Percentiles rank a stretch among this genome's conserved stretches.
Conservation (phyloP, 2,113 vertebrate species). For the Nerophis lumbriciformis region DNA sequence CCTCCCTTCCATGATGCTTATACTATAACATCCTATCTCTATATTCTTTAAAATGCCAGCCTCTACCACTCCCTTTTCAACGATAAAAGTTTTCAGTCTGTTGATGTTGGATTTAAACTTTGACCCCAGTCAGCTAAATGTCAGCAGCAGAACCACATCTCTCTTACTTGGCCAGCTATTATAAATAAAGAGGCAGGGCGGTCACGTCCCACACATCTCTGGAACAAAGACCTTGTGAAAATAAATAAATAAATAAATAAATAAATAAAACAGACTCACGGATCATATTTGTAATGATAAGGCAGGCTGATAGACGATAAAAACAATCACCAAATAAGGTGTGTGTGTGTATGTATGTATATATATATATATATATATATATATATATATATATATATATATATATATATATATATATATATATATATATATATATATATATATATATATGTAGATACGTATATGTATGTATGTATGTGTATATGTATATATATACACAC, state of each 20-base stretch:
- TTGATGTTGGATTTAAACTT: conserved; percentile 88
- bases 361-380: too few relatives aligned
- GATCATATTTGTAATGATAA: conserved; percentile 15
- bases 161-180: conserved; percentile 82
- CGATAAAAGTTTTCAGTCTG: conserved; percentile 89
- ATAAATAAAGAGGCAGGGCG: conserved; percentile 83
- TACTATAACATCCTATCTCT: not conserved
- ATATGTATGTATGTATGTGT: too few relatives aligned
- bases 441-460: too few relatives aligned
- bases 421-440: too few relatives aligned
- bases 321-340: too few relatives aligned
- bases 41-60: conserved; percentile 14
- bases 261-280: conserved; percentile 17
- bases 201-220: conserved; percentile 61
- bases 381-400: too few relatives aligned
- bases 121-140: conserved; percentile 73
- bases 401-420: too few relatives aligned
- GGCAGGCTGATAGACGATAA: not conserved
- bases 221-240: conserved; percentile 58
- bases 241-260: conserved; percentile 50
- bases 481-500: too few relatives aligned
- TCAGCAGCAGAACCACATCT: conserved; percentile 70
- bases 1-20: not conserved
- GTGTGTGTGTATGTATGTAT: not conserved
- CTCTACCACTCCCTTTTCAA: conserved; percentile 50